These are phyloP conservation scores for Heliconius charithonia DNA, from an alignment of 2,888 invertebrate species.

Conservation along the genomic window DNA sequence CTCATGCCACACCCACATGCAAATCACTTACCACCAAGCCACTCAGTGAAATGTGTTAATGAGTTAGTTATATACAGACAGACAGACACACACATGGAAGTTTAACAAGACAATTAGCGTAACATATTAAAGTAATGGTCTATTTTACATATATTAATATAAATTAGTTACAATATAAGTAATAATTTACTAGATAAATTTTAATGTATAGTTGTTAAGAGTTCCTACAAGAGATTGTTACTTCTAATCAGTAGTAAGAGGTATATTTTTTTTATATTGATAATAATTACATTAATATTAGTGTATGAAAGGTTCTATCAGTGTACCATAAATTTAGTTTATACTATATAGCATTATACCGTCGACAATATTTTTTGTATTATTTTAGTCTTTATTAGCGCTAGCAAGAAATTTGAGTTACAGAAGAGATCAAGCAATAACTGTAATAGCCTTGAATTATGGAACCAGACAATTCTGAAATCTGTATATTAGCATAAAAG, in stretches of 20 bases:
- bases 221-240: neutral
- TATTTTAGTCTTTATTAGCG: conserved; percentile 22
- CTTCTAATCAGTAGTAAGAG: neutral
- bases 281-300: neutral
- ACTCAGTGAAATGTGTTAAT: conserved; percentile 35
- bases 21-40: conserved; percentile 33
- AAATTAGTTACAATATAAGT: conserved; percentile 2
- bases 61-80: conserved; percentile 32
- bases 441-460: conserved; percentile 30
- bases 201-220: conserved; percentile 11
- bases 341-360: neutral
- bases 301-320: conserved; percentile 8
- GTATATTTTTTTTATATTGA: neutral
- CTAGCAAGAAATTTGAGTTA: conserved; percentile 30
- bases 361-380: conserved; percentile 5
- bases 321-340: conserved; percentile 4
- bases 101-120: conserved; percentile 33
- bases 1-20: conserved; percentile 31
- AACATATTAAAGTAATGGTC: conserved; percentile 11
- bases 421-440: conserved; percentile 40
- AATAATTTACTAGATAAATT: neutral
- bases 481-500: neutral
- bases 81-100: conserved; percentile 8
- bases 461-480: neutral
- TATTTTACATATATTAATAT: conserved; percentile 17